phyloP scores from a whole-genome alignment of 2,888 invertebrate genomes.

The Polyommatus iphigenia region DNA sequence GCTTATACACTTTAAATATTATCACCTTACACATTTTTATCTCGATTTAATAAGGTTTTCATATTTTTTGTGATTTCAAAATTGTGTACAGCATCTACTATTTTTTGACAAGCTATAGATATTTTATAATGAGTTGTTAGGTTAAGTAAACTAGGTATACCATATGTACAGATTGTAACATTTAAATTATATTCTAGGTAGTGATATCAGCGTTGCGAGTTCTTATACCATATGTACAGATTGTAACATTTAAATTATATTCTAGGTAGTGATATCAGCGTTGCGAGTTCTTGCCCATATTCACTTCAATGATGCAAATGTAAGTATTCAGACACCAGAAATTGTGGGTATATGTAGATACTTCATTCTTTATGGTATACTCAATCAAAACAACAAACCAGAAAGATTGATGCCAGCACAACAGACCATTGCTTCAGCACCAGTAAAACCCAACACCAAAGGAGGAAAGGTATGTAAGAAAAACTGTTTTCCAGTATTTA shows the following conservation, averaged over 20 bases:
- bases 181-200: constrained; percentile 58
- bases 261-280: constrained; percentile 75
- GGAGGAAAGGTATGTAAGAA: constrained; percentile 80
- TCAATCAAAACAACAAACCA: constrained; percentile 57
- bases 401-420: constrained; percentile 82
- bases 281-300: constrained; percentile 66
- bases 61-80: too few species aligned
- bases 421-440: constrained; percentile 79
- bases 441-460: constrained; percentile 63
- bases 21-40: too few species aligned
- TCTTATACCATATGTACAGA: constrained; percentile 39
- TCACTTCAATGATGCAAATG: constrained; percentile 60
- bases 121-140: neutral
- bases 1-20: too few species aligned
- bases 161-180: neutral
- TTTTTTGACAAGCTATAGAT: too few species aligned
- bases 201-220: constrained; percentile 70
- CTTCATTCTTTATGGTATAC: constrained; percentile 78
- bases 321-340: constrained; percentile 64
- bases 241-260: constrained; percentile 34
- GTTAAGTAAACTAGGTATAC: neutral
- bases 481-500: neutral
- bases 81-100: too few species aligned
- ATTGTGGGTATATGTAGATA: constrained; percentile 80
- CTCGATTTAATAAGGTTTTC: too few species aligned